phyloP scores from a whole-genome alignment of 1,140 invertebrate genomes.

The Sycophaga agraensis region DNA sequence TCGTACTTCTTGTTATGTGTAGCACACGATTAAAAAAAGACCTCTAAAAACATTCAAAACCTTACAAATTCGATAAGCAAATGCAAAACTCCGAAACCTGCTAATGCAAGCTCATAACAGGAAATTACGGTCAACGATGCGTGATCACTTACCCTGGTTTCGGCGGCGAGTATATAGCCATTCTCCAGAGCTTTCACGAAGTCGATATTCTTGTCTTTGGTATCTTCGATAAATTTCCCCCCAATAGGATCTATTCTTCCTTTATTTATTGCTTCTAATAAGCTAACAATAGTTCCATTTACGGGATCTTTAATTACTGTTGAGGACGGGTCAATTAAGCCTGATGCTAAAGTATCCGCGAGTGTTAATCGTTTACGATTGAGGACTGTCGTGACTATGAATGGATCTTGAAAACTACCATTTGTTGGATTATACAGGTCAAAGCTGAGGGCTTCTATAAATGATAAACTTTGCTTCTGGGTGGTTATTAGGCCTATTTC shows the following conservation, averaged over 20 bases:
- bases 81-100: slow-evolving; percentile 46
- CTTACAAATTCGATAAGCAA: slow-evolving; percentile 35
- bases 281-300: slow-evolving; percentile 71
- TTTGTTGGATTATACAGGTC: slow-evolving; percentile 79
- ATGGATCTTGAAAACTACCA: slow-evolving; percentile 79
- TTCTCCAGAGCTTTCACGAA: slow-evolving; percentile 84
- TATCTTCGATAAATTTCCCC: slow-evolving; percentile 69
- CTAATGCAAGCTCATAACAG: slow-evolving; percentile 42
- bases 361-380: slow-evolving; percentile 72
- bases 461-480: slow-evolving; percentile 71
- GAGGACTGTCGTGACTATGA: slow-evolving; percentile 67
- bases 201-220: slow-evolving; percentile 71
- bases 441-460: slow-evolving; percentile 81
- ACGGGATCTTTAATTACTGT: slow-evolving; percentile 80
- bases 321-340: slow-evolving; percentile 81
- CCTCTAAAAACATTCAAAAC: slow-evolving; percentile 7
- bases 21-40: slow-evolving; percentile 22
- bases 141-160: slow-evolving; percentile 82
- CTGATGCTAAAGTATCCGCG: slow-evolving; percentile 72
- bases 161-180: slow-evolving; percentile 83
- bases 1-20: not conserved
- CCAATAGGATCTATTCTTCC: slow-evolving; percentile 74
- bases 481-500: slow-evolving; percentile 75
- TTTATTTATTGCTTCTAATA: slow-evolving; percentile 76
- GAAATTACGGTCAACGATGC: not conserved